A percentile compares a stretch with the other conserved stretches of the same genome.
phyloP scores from a whole-genome alignment of 2,113 vertebrate species.

The Lepisosteus osseus region DNA sequence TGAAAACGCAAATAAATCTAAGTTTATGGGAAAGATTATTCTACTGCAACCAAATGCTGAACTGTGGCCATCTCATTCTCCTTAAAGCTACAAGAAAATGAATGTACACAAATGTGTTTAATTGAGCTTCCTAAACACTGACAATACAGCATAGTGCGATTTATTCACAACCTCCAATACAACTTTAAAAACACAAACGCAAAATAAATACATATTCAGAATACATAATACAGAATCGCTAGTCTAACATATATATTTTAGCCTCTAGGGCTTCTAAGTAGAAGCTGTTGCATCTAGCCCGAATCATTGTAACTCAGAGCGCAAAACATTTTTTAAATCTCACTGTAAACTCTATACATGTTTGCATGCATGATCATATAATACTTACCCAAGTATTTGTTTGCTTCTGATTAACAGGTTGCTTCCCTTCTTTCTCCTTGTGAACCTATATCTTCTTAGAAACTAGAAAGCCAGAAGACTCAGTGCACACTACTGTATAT shows the following conservation, averaged over 20 bases:
- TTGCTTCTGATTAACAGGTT: not conserved
- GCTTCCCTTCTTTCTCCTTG: constrained; percentile 1
- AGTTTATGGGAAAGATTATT: no score
- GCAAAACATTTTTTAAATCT: constrained; percentile 11
- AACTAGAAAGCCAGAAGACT: constrained; percentile 10
- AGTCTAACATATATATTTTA: constrained; percentile 41
- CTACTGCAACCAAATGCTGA: constrained; percentile 21
- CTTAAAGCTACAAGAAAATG: constrained; percentile 39
- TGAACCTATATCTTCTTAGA: not conserved
- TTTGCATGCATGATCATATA: not conserved
- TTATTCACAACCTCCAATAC: constrained; percentile 50
- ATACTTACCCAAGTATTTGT: constrained; percentile 2
- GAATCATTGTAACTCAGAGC: constrained; percentile 27
- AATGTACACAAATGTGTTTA: constrained; percentile 58
- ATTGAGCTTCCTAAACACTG: constrained; percentile 61
- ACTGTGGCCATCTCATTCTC: constrained; percentile 36
- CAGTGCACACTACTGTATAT: constrained; percentile 47
- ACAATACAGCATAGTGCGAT: constrained; percentile 59
- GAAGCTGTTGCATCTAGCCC: constrained; percentile 67
- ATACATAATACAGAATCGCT: not conserved
- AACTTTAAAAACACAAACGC: constrained; percentile 16
- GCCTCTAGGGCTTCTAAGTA: constrained; percentile 28
- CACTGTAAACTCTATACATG: not conserved
- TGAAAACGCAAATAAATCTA: no score
- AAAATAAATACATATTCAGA: constrained; percentile 1